Conservation (phyloP, 2,888 invertebrate species). For the Pollenia labialis region DNA sequence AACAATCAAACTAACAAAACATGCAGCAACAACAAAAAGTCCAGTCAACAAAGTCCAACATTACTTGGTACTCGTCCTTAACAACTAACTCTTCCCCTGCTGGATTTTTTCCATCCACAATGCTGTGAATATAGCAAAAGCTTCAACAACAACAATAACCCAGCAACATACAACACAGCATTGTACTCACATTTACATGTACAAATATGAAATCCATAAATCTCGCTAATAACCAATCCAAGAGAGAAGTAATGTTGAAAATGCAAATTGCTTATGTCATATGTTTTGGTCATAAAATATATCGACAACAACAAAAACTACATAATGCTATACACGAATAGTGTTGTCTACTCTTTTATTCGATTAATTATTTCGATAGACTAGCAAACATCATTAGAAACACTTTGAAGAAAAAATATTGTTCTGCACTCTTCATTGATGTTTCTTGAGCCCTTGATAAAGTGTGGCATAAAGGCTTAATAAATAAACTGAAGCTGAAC, state of each 20-base stretch:
- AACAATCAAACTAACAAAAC: slow-evolving; percentile 32
- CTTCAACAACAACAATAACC: slow-evolving; percentile 18
- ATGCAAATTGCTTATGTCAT: slow-evolving; percentile 84
- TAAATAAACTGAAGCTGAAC: too few species aligned
- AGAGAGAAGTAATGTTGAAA: slow-evolving; percentile 79
- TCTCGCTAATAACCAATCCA: slow-evolving; percentile 84
- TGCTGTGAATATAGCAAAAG: slow-evolving; percentile 61
- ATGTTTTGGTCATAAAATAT: slow-evolving; percentile 77
- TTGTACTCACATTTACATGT: slow-evolving; percentile 75
- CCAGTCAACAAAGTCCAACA: slow-evolving; percentile 47
- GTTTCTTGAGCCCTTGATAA: too few species aligned
- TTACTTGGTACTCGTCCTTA: slow-evolving; percentile 50
- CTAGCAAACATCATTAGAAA: too few species aligned
- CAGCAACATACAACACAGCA: slow-evolving; percentile 44
- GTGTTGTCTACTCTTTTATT: slow-evolving; percentile 15
- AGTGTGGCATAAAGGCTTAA: too few species aligned
- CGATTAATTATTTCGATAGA: slow-evolving; percentile 21
- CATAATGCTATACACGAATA: neutral
- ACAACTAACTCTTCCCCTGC: slow-evolving; percentile 13
- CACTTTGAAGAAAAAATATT: too few species aligned
- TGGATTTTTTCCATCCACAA: slow-evolving; percentile 31
- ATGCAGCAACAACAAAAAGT: slow-evolving; percentile 46
- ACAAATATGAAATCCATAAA: slow-evolving; percentile 83
- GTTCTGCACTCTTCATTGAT: too few species aligned
- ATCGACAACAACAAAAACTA: slow-evolving; percentile 58